Base-by-base conservation (phyloP, 2,888 invertebrate genomes). In the Volucella inanis region DNA sequence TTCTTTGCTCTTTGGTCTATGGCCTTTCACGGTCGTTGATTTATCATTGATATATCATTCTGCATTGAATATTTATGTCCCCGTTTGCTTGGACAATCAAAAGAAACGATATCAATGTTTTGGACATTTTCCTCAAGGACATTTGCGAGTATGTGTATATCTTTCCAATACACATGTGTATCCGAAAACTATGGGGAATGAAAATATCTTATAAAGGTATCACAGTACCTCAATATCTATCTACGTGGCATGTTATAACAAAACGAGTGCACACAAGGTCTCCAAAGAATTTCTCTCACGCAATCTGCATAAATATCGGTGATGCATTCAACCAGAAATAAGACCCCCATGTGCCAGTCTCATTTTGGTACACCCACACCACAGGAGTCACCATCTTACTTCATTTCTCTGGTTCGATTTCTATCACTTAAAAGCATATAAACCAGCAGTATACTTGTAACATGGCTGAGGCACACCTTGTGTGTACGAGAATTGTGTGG, bases 271-370 rank as follows among this genome's bases (percentile, higher is more conserved):
- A 52, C 41, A 68, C 57, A 64, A 70, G 52, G 43, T 10, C 78
- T 72, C 14, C 45, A 71, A 77, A 18, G 57, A 68, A 74, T 68
- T 83, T 79, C 79, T 71, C 79, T 75, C 79, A 84, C 79, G 79
- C 79, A 84, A 84, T 84, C 78, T 84, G 83, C 83, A 84, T 84
- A 57, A 38, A 76, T 52, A 75, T 84, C 57, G 55, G 43, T n/a
- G 52, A 67, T 67, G 70, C 79, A 84, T 65, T 79, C 79, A 79
- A 75, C 75, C 75, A 65, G 65, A 84, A 79, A 79, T 22, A 65
- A 18, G 61, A 54, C 18, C 31, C 57, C 47, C 22, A 62, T 43
- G 45, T 12, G 38, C 59, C 45, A 72, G 71, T 57, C 41, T 50
- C 22, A 49, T 55, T 54, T 61, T 41, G 18, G 6, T 50, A 67